Base-by-base conservation (phyloP, 2,797 vertebrate genomes). In the Bovichtus diacanthus region DNA sequence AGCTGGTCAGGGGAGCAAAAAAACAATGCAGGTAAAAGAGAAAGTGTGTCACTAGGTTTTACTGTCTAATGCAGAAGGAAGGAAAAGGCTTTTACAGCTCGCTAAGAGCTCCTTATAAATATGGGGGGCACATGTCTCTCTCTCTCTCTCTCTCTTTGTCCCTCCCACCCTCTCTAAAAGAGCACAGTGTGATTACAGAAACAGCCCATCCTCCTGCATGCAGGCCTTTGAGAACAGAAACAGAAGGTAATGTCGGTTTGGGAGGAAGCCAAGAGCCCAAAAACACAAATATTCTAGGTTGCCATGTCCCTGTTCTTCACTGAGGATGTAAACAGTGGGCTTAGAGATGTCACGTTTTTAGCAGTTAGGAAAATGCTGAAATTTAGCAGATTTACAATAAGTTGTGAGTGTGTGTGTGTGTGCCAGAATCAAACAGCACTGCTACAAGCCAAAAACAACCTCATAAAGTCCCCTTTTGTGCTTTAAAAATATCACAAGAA, bases 241-340 rank as follows among this genome's bases (percentile, higher is more conserved):
- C 83, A 89, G 85, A 89, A 87, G 80, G 77, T 88, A 84, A 86
- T 85, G 87, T 81, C 55, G 2, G 70, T 76, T 58, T 90, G 77
- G 83, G 76, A 74, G 83, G 60, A 74, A 82, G 87, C 80, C 84
- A 85, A 88, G 74, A 87, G 85, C 89, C 87, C 82, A 82, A 85
- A 93, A 87, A 91, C 84, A 88, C 81, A 53, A 70, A 85, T 88
- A 93, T 90, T n/a, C 83, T 92, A 93, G 93, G 90, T 93, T 93
- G 82, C 82, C 66, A 76, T 92, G 92, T 92, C 80, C 88, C 72
- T 62, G 56, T 55, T 89, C 74, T 80, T 81, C 54, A 49, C 43
- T n/a, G 10, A 70, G 72, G 38, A 76, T 60, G 59, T n/a, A 38
- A 68, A 70, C 75, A 56, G 41, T 3, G 44, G 70, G 60, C 78